These are phyloP conservation scores for Apistogramma diplotaenia DNA, from an alignment of 2,113 vertebrate genomes.

Conservation along the genomic window DNA sequence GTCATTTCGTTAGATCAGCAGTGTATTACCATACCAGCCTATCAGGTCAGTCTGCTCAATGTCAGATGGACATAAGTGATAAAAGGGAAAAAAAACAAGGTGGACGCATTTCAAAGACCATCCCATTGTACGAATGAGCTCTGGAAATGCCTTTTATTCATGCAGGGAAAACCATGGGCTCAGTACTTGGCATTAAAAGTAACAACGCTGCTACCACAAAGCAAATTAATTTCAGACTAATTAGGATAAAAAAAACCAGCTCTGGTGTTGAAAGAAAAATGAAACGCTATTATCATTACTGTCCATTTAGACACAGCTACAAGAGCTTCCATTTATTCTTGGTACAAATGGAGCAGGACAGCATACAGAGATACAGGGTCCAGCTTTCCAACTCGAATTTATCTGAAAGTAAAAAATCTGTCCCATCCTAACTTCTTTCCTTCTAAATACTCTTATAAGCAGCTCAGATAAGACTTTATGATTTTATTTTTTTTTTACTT, in stretches of 20 bases:
- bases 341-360: neutral
- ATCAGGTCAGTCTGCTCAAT: slow-evolving; percentile 40
- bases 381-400: neutral
- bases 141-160: slow-evolving; percentile 14
- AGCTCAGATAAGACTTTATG: neutral
- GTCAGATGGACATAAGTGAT: slow-evolving; percentile 53
- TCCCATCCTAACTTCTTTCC: neutral
- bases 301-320: slow-evolving; percentile 38
- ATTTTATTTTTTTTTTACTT: neutral
- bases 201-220: slow-evolving; percentile 35
- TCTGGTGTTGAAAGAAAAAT: slow-evolving; percentile 49
- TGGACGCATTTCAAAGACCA: neutral
- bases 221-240: slow-evolving; percentile 66
- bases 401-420: neutral
- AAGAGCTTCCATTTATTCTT: slow-evolving; percentile 37
- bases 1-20: slow-evolving; percentile 38
- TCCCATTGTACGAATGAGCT: neutral
- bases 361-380: neutral
- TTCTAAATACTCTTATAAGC: neutral
- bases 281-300: slow-evolving; percentile 55
- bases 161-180: slow-evolving; percentile 2
- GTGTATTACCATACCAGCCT: neutral
- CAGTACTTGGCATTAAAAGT: slow-evolving; percentile 40
- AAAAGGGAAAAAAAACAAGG: slow-evolving; percentile 5
- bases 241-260: slow-evolving; percentile 51